phyloP scores from a whole-genome alignment of 2,888 invertebrate species.

The Troilus luridus region DNA sequence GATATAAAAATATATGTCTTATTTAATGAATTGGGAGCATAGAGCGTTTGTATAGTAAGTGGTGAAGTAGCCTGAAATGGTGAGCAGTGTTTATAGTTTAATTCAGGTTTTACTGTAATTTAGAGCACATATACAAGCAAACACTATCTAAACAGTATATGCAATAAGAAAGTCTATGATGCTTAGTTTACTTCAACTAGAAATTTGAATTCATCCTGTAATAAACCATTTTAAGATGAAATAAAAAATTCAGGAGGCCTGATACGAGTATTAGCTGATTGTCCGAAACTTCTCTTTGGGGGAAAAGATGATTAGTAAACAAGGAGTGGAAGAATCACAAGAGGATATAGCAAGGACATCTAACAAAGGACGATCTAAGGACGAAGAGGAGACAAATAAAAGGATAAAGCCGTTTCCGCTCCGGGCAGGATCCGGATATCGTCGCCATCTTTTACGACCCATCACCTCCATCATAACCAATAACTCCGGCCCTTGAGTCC shows the following conservation, averaged over 20 bases:
- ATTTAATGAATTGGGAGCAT: no score
- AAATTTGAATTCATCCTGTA: no score
- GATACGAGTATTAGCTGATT: neutral
- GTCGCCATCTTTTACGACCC: neutral
- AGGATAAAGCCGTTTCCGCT: neutral
- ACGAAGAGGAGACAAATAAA: neutral
- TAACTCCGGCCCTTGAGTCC: neutral
- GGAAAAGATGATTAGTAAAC: neutral
- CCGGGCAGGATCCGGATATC: neutral
- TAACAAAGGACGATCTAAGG: neutral
- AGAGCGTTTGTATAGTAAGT: no score
- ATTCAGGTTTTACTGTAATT: no score
- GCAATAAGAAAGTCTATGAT: no score
- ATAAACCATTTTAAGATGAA: no score
- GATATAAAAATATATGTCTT: no score
- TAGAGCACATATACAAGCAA: no score
- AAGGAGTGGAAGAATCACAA: neutral
- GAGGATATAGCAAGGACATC: neutral
- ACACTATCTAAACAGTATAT: no score
- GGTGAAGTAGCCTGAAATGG: no score
- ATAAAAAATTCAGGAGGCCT: neutral
- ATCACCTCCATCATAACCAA: neutral
- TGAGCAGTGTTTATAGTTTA: no score
- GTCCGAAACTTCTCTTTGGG: neutral
- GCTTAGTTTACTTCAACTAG: no score